Conservation (phyloP, 2,888 invertebrate genomes). For the Tyria jacobaeae region DNA sequence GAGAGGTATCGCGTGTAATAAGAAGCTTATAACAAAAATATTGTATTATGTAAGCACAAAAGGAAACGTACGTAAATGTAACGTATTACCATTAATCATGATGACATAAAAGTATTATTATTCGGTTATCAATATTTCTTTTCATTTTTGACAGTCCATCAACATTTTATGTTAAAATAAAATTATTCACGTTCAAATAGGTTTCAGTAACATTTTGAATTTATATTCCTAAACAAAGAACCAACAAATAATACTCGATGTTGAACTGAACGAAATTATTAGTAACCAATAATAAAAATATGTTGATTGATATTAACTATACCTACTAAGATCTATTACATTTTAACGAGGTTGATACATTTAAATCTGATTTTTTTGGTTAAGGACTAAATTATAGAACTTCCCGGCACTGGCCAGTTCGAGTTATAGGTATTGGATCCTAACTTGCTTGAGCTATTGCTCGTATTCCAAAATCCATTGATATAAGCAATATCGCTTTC, state of each 20-base stretch:
- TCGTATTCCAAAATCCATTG: too few species aligned
- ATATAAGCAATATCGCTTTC: too few species aligned
- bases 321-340: background rate
- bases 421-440: too few species aligned
- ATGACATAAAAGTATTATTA: constrained; percentile 1
- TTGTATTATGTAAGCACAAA: background rate
- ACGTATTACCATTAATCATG: background rate
- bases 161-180: background rate
- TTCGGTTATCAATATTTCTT: background rate
- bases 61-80: background rate
- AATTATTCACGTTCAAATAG: background rate
- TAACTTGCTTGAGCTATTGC: too few species aligned
- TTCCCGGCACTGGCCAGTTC: too few species aligned
- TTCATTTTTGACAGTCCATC: background rate
- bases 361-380: constrained; percentile 1
- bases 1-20: constrained; percentile 27
- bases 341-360: background rate
- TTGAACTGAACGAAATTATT: too few species aligned
- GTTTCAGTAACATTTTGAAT: background rate
- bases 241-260: too few species aligned
- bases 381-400: too few species aligned
- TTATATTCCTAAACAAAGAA: background rate
- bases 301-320: background rate
- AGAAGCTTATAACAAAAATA: constrained; percentile 19
- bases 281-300: background rate